phyloP scores from a whole-genome alignment of 2,888 invertebrate species.

The Sinopyrophorus schimmeli region DNA sequence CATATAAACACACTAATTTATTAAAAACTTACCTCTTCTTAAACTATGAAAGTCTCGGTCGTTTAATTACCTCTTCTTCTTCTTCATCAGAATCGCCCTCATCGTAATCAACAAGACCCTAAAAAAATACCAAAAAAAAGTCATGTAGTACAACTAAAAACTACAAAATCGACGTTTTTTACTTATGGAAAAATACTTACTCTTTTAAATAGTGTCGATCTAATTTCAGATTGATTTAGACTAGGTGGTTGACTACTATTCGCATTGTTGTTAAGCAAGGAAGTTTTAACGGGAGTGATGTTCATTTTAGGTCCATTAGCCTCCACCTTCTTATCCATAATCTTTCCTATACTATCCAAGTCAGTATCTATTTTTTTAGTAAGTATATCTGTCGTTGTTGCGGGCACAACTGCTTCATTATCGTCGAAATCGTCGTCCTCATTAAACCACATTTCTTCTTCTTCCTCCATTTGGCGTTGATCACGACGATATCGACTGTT shows the following conservation, averaged over 20 bases:
- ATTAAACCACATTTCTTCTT: slow-evolving; percentile 99
- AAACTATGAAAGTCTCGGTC: slow-evolving; percentile 76
- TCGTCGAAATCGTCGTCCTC: slow-evolving; percentile 94
- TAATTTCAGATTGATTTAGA: slow-evolving; percentile 51
- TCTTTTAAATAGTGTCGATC: slow-evolving; percentile 58
- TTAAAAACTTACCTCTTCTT: slow-evolving; percentile 40
- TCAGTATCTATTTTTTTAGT: slow-evolving; percentile 63
- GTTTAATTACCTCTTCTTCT: slow-evolving; percentile 73
- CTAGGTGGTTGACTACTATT: slow-evolving; percentile 47
- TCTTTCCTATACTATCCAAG: slow-evolving; percentile 62
- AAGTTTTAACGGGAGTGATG: slow-evolving; percentile 48
- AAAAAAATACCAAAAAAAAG: slow-evolving; percentile 8
- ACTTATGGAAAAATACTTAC: no score
- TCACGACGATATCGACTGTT: slow-evolving; percentile 85
- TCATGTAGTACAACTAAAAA: not conserved
- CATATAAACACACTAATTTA: slow-evolving; percentile 48
- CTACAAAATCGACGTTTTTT: no score
- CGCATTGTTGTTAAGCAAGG: slow-evolving; percentile 56
- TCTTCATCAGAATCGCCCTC: slow-evolving; percentile 97
- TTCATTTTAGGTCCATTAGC: slow-evolving; percentile 51
- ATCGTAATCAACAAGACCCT: slow-evolving; percentile 96
- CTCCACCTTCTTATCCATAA: slow-evolving; percentile 50
- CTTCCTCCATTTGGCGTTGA: slow-evolving; percentile 92
- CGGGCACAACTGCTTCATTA: slow-evolving; percentile 64
- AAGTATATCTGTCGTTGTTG: slow-evolving; percentile 58